Conservation (phyloP, 2,113 vertebrate species). For the Hystrix brachyura region DNA sequence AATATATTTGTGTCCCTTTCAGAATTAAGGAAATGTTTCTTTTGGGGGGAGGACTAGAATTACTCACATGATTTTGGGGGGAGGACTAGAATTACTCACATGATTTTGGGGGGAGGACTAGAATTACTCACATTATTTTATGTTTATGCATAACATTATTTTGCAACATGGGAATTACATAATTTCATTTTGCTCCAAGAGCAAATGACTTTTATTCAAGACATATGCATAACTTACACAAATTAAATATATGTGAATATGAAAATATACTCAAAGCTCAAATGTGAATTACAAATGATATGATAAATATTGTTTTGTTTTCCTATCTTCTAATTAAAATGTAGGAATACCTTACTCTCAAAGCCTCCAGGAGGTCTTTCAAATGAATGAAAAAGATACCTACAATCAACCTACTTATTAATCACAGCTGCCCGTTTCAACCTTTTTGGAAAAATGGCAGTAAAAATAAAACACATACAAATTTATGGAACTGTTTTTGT, state of each 20-base stretch:
- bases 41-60: background rate
- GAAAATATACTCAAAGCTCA: background rate
- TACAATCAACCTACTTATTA: constrained; percentile 48
- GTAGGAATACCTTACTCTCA: background rate
- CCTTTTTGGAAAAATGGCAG: constrained; percentile 49
- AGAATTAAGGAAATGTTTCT: background rate
- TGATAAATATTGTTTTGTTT: background rate
- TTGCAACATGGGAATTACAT: background rate
- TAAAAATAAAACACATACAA: constrained; percentile 26
- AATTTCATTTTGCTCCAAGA: background rate
- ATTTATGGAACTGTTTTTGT: constrained; percentile 70
- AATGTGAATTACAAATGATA: background rate
- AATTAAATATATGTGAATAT: background rate
- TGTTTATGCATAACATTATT: background rate
- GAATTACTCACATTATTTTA: background rate
- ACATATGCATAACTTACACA: background rate
- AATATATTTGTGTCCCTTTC: background rate
- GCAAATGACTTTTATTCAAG: constrained; percentile 9
- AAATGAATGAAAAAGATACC: constrained; percentile 24
- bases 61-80: background rate
- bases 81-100: background rate
- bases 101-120: background rate
- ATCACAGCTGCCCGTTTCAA: constrained; percentile 64
- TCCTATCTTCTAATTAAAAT: background rate
- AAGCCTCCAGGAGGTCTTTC: constrained; percentile 8